These are phyloP conservation scores for Malurus melanocephalus DNA, from an alignment of 2,113 vertebrate species.

Conservation along the genomic window DNA sequence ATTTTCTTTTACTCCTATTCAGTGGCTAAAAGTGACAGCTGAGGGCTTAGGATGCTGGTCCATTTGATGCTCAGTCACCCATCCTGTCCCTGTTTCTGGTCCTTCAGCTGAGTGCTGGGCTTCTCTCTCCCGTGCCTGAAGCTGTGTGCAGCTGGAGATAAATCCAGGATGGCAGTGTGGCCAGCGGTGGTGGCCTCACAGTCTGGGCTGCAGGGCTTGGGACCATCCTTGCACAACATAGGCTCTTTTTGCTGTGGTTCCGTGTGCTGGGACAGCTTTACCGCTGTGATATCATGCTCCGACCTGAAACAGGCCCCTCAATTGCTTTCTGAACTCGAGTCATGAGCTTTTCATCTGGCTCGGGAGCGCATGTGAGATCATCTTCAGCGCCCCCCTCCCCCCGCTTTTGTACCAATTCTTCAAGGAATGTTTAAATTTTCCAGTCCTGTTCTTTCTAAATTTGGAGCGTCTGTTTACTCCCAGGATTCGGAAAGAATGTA, in stretches of 20 bases:
- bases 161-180: not conserved
- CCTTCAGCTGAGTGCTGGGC: rapidly evolving
- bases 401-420: constrained; percentile 54
- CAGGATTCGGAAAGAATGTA: constrained; percentile 71
- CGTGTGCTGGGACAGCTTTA: rapidly evolving
- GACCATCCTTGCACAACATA: rapidly evolving
- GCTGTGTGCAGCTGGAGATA: rapidly evolving
- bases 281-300: rapidly evolving
- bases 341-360: constrained; percentile 66
- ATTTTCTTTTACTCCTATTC: not conserved
- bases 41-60: not conserved
- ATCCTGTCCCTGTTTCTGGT: not conserved
- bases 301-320: constrained; percentile 58
- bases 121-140: rapidly evolving
- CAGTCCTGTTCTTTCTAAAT: constrained; percentile 70
- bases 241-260: not conserved
- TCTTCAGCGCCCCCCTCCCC: not conserved
- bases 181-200: not conserved
- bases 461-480: constrained; percentile 69
- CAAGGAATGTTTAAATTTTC: constrained; percentile 72
- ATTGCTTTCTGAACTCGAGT: constrained; percentile 4
- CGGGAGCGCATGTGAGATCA: constrained; percentile 37
- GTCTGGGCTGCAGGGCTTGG: not conserved
- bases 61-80: not conserved
- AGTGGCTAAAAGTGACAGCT: rapidly evolving